These are phyloP conservation scores for Battus philenor DNA, from an alignment of 1,140 invertebrate species.

Conservation along the genomic window DNA sequence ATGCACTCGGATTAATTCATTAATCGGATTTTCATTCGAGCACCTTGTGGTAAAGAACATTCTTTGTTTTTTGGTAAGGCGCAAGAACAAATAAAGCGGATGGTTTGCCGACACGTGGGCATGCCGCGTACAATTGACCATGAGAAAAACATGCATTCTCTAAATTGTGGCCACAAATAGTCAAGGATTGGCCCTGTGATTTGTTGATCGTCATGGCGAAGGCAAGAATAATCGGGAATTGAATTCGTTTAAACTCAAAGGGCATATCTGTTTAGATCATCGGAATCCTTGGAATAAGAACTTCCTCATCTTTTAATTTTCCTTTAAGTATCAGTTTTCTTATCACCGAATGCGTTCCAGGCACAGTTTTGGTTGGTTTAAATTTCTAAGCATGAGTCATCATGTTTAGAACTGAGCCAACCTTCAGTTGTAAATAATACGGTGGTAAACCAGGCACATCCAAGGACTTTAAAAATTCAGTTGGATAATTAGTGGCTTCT, in stretches of 20 bases:
- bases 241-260: neutral
- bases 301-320: conserved; percentile 4
- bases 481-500: conserved; percentile 29
- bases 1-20: too few species aligned
- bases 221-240: neutral
- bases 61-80: neutral
- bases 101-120: too few species aligned
- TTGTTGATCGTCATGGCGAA: neutral
- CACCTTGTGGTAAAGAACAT: neutral
- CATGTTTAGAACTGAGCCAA: conserved; percentile 19
- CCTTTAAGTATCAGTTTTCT: conserved; percentile 12
- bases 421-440: conserved; percentile 29
- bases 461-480: conserved; percentile 27
- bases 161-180: too few species aligned
- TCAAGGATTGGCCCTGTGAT: too few species aligned
- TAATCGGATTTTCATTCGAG: too few species aligned
- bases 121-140: too few species aligned
- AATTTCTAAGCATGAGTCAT: neutral
- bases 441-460: conserved; percentile 27
- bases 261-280: too few species aligned
- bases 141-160: too few species aligned
- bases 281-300: neutral
- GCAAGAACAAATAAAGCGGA: neutral
- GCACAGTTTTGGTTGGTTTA: too few species aligned
- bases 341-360: neutral